Evolutionary conservation across 1,140 invertebrate genomes (phyloP).

Genomic region (Cepaea nemoralis): DNA sequence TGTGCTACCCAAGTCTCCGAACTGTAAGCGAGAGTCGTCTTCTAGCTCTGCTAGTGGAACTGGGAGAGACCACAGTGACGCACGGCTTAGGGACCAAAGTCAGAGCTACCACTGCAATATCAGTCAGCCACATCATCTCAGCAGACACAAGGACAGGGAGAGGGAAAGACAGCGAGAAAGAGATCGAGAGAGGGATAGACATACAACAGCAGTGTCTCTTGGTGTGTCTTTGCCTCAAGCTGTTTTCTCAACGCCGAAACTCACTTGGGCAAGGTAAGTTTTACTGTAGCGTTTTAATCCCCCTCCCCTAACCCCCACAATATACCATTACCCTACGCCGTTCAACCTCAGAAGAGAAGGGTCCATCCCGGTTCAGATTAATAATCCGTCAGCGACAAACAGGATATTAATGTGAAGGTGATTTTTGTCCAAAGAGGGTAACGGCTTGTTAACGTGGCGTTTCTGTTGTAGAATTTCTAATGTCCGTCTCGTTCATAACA

Average conservation of each 20-base stretch:
- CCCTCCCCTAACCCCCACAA: no score
- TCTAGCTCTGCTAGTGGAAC: not conserved
- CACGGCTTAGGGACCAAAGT: not conserved
- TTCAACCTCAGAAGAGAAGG: no score
- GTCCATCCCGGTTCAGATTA: no score
- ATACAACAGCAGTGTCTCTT: slow-evolving; percentile 13
- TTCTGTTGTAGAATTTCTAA: no score
- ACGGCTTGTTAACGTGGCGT: no score
- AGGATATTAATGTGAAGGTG: no score
- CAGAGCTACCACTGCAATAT: not conserved
- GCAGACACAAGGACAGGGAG: slow-evolving; percentile 15
- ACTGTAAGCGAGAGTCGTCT: not conserved
- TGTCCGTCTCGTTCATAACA: no score
- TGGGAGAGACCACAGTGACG: not conserved
- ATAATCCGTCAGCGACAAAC: no score
- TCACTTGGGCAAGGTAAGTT: slow-evolving; percentile 34
- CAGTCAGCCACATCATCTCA: slow-evolving; percentile 32
- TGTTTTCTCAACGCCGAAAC: slow-evolving; percentile 12
- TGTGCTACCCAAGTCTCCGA: not conserved
- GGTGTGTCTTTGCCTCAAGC: slow-evolving; percentile 9
- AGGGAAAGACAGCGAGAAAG: slow-evolving; percentile 34
- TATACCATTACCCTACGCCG: no score
- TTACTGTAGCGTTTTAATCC: no score
- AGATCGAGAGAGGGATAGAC: slow-evolving; percentile 39
- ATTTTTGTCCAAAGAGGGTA: no score